phyloP scores from a whole-genome alignment of 2,113 vertebrate genomes.

The Scolopax mira region DNA sequence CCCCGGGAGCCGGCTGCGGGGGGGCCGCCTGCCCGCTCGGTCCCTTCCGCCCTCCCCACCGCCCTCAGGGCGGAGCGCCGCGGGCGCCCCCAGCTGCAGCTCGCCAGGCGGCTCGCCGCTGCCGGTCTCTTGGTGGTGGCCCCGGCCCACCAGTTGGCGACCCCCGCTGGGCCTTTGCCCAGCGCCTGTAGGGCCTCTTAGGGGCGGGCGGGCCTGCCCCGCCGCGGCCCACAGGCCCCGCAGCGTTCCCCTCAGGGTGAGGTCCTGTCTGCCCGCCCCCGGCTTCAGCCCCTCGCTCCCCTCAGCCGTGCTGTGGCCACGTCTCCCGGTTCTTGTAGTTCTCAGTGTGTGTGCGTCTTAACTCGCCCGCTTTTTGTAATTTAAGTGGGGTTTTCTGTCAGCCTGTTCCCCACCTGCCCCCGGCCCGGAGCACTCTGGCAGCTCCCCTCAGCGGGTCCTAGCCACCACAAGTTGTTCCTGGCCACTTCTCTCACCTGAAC shows the following conservation, averaged over 20 bases:
- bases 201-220: too few species aligned
- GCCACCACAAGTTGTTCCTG: fast-evolving
- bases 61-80: not conserved
- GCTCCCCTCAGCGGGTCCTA: fast-evolving
- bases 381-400: too few species aligned
- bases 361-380: not conserved
- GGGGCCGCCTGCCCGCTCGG: fast-evolving
- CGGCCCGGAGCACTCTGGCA: fast-evolving
- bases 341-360: fast-evolving
- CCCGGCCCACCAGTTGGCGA: not conserved
- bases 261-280: too few species aligned
- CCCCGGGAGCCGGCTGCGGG: not conserved
- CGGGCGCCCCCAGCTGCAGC: not conserved
- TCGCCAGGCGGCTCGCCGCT: not conserved
- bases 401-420: fast-evolving
- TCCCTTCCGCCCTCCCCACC: not conserved
- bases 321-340: fast-evolving
- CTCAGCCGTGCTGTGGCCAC: fast-evolving
- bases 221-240: too few species aligned
- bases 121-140: too few species aligned
- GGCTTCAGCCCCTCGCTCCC: not conserved
- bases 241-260: too few species aligned
- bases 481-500: too few species aligned
- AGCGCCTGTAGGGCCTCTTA: not conserved
- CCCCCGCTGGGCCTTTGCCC: too few species aligned